Base-by-base conservation (phyloP, 1,140 invertebrate genomes). In the Cephus cinctus region DNA sequence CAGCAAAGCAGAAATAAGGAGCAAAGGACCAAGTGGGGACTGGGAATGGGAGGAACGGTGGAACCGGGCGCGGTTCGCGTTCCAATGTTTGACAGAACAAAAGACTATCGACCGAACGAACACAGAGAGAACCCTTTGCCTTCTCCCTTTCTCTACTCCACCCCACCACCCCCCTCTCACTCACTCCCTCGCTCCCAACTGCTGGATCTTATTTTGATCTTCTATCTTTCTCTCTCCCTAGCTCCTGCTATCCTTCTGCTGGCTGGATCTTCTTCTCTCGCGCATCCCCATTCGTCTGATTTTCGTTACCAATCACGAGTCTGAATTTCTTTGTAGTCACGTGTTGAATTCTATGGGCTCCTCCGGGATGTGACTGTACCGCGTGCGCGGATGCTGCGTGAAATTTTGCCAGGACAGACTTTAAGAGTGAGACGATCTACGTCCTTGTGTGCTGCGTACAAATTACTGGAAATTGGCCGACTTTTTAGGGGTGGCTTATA, bases 11-110 rank as follows among this genome's bases (percentile, higher is more conserved):
- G 39, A 18, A 22, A 16, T 34, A 27, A 43, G 30, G 21, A 50
- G 30, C 27, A 49, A 43, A 31, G 23, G 44, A 43, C 38, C 46
- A 46, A 14, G 30, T 25, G 14, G 32, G 30, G 11, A 35, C 16
- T 16, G 25, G 20, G 43, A 35, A 43, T 9, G 44, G 31, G 39
- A 25, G 38, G 39, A 52, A 32, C 27, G 19, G 3, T 20, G 48
- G 42, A 52, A 59, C 40, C 54, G 53, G 59, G 55, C 56, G 66
- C 61, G 60, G 69, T 71, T 55, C 62, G 59, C 63, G 59, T 66
- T 67, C 53, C 51, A 60, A 71, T 63, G 57, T 73, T 73, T 76
- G 74, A 75, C 74, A 76, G 72, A 72, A 76, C 72, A 76, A 76
- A 75, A 75, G 72, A 67, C 63, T 67, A 73, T 71, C 69, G 68